phyloP scores from a whole-genome alignment of 2,797 vertebrate species.

The Poecilia picta region DNA sequence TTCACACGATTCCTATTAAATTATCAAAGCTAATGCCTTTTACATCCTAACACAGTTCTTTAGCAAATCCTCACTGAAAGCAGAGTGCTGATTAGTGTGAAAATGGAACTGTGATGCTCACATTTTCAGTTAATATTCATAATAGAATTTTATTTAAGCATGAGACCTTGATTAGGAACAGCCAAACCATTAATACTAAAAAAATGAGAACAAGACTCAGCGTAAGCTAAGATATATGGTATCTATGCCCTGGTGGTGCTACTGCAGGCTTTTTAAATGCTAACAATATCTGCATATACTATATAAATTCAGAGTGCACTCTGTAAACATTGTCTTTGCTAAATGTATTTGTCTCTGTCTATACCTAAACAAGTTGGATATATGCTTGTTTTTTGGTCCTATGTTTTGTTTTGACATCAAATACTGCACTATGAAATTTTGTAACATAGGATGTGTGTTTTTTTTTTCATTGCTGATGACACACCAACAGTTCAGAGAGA shows the following conservation, averaged over 20 bases:
- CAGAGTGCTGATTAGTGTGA: neutral
- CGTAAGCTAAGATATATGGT: slow-evolving; percentile 15
- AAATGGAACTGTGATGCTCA: neutral
- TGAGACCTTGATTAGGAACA: slow-evolving; percentile 10
- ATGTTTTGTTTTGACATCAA: slow-evolving; percentile 24
- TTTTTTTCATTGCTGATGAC: neutral
- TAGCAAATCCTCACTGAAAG: slow-evolving; percentile 19
- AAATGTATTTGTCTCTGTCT: neutral
- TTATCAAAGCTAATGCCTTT: slow-evolving; percentile 35
- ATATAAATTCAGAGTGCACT: neutral
- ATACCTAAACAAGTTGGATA: slow-evolving; percentile 4
- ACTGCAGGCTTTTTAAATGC: neutral
- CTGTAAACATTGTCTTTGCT: neutral
- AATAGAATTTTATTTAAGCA: neutral
- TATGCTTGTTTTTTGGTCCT: neutral
- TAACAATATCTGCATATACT: neutral
- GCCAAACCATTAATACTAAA: too few relatives aligned
- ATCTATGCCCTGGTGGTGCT: neutral
- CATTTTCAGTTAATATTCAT: slow-evolving; percentile 1
- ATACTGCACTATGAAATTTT: slow-evolving; percentile 13
- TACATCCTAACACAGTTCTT: slow-evolving; percentile 1
- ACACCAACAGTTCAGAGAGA: slow-evolving; percentile 9
- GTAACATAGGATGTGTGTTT: slow-evolving; percentile 1
- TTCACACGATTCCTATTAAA: slow-evolving; percentile 12
- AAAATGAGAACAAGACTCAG: neutral